Evolutionary conservation across 2,888 invertebrate species (phyloP).

Genomic region (Parthenolecanium corni): DNA sequence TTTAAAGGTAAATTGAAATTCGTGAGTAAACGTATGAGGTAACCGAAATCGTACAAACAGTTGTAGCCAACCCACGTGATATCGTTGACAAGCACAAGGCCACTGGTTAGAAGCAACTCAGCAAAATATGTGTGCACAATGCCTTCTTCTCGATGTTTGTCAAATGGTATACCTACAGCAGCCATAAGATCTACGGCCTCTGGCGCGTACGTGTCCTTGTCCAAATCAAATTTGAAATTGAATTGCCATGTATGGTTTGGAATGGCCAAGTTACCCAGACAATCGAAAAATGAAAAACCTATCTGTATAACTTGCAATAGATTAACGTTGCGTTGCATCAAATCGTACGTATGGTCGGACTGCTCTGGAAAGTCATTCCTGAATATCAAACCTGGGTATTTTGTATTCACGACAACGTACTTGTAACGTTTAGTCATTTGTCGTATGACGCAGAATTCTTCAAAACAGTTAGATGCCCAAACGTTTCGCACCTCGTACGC

Average conservation of each 20-base stretch:
- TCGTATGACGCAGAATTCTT: constrained; percentile 84
- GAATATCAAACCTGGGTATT: constrained; percentile 96
- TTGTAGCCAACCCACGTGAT: constrained; percentile 99
- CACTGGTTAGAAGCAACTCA: constrained; percentile 92
- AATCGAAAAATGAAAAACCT: constrained; percentile 93
- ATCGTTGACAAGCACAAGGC: constrained; percentile 88
- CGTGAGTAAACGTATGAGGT: constrained; percentile 85
- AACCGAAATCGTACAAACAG: constrained; percentile 97
- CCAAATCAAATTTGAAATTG: constrained; percentile 96
- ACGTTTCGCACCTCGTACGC: constrained; percentile 12
- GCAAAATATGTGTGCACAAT: constrained; percentile 96
- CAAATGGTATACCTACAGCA: constrained; percentile 94
- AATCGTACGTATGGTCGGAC: constrained; percentile 86
- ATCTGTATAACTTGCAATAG: constrained; percentile 92
- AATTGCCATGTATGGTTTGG: constrained; percentile 95
- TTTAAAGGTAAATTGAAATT: constrained; percentile 78
- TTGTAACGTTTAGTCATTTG: constrained; percentile 52
- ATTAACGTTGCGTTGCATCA: constrained; percentile 94
- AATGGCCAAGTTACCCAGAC: constrained; percentile 88
- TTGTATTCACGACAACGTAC: constrained; percentile 77
- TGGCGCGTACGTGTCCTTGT: constrained; percentile 98
- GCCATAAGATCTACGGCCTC: constrained; percentile 96
- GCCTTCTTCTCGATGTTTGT: constrained; percentile 96
- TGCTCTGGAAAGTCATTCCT: constrained; percentile 87
- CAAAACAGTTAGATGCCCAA: constrained; percentile 22